Base-by-base conservation (phyloP, 2,797 vertebrate species). In the Parotocinclus haroldoi region DNA sequence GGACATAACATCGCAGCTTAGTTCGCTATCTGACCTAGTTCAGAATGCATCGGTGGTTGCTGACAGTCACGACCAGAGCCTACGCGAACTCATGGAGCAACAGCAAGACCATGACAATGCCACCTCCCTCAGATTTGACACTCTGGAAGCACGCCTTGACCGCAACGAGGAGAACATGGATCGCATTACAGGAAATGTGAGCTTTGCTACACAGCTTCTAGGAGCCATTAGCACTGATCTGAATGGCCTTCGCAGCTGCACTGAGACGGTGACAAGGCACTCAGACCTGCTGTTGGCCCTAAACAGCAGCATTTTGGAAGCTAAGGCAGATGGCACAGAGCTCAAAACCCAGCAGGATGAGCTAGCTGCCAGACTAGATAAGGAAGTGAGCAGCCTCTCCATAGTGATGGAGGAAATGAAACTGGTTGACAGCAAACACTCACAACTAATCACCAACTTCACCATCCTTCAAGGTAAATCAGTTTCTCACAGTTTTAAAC, bases 361-460 rank as follows among this genome's bases (percentile, higher is more conserved):
- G n/a, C 68, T 90, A 67, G 55, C 74, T 1, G 44, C 69, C 50
- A 81, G 83, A 63, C 52, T 91, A 71, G 87, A 90, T 78, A 79
- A 37, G 56, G 89, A 91, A 75, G 88, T 90, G 70, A 81, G 8
- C 66, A 83, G 63, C 71, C 80, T 99, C 72, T 94, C 95, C 0
- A 80, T 94, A 56, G 92, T 99, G 78, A 98, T 98, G 96, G 94
- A 98, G 82, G 96, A 99, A 90, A 98, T 99, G 97, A 99, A 88
- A 75, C 49, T 87, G 71, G 85, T 90, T 50, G 89, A 90, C 84
- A 89, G 92, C 84, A 96, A 94, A 77, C 97, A 99, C 55, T 92
- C 94, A 1, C 95, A 98, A 74, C 81, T 91, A 68, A 89, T 91
- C 71, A 91, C 89, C 45, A 91, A 91, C 84, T 91, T 91, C 70